Percentiles rank a stretch among this genome's conserved stretches.
Evolutionary conservation across 2,113 vertebrate species (phyloP).

Genomic region (Thamnaconus septentrionalis): DNA sequence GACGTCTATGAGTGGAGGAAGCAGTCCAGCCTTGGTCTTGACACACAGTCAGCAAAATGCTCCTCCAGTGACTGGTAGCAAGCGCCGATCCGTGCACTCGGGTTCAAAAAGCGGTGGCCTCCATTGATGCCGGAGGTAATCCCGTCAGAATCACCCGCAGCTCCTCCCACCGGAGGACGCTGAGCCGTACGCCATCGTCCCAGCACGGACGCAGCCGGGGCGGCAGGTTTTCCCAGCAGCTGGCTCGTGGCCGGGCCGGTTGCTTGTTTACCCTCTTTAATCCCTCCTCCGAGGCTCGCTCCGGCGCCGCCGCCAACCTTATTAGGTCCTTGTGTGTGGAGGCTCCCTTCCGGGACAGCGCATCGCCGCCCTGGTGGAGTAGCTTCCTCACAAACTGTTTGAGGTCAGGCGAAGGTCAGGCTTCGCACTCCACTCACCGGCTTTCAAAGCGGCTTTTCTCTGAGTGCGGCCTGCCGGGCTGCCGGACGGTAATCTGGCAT

Average conservation of each 20-base stretch:
- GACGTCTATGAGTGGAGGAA: no score
- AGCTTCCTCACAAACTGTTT: conserved; percentile 16
- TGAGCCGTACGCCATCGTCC: conserved; percentile 9
- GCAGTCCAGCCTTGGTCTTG: neutral
- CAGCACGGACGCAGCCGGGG: conserved; percentile 15
- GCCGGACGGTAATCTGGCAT: conserved; percentile 4
- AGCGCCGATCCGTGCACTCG: no score
- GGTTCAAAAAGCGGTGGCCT: neutral
- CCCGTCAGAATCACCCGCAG: conserved; percentile 23
- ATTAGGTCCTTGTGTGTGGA: conserved; percentile 18
- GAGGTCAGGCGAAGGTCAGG: conserved; percentile 35
- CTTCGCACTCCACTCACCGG: conserved; percentile 21
- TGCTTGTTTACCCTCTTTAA: conserved; percentile 37
- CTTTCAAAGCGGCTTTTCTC: conserved; percentile 20
- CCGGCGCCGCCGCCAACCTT: conserved; percentile 27
- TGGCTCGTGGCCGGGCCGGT: conserved; percentile 2
- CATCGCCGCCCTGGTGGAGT: neutral
- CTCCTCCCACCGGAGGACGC: conserved; percentile 15
- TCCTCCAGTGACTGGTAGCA: no score
- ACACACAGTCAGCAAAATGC: conserved; percentile 14
- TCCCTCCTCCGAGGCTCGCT: conserved; percentile 30
- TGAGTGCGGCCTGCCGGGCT: neutral
- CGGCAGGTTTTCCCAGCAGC: conserved; percentile 23
- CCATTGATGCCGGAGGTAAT: conserved; percentile 49
- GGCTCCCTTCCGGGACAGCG: conserved; percentile 11